phyloP scores from a whole-genome alignment of 2,797 vertebrate species.

The Labeo calbasu region DNA sequence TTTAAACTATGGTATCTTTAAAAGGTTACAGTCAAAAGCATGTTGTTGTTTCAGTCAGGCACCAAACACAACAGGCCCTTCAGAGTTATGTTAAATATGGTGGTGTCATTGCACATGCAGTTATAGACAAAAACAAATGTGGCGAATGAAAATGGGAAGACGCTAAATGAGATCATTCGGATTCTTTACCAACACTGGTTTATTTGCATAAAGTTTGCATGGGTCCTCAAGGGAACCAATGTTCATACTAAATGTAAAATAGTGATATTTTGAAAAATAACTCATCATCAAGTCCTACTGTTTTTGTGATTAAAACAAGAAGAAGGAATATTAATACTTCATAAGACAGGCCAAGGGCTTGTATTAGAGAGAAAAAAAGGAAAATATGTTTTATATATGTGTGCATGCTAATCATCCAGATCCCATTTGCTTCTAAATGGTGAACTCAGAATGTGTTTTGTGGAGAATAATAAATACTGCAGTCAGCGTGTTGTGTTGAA shows the following conservation, averaged over 20 bases:
- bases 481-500: background rate
- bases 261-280: background rate
- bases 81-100: background rate
- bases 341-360: background rate
- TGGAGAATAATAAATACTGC: background rate
- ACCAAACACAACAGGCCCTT: background rate
- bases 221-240: background rate
- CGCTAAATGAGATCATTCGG: background rate
- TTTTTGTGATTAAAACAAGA: background rate
- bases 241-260: conserved; percentile 28
- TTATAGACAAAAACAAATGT: background rate
- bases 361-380: too few relatives aligned
- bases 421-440: background rate
- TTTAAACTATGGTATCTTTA: background rate
- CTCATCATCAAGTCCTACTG: background rate
- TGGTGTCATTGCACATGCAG: background rate
- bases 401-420: background rate
- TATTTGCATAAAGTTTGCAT: conserved; percentile 55
- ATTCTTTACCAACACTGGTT: background rate
- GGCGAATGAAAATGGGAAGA: background rate
- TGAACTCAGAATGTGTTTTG: background rate
- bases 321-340: background rate
- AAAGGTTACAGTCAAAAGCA: background rate
- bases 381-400: background rate
- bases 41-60: background rate